A percentile compares a stretch with the other conserved stretches of the same genome.
Evolutionary conservation across 2,113 vertebrate species (phyloP).

Genomic region (Prochilodus magdalenae): DNA sequence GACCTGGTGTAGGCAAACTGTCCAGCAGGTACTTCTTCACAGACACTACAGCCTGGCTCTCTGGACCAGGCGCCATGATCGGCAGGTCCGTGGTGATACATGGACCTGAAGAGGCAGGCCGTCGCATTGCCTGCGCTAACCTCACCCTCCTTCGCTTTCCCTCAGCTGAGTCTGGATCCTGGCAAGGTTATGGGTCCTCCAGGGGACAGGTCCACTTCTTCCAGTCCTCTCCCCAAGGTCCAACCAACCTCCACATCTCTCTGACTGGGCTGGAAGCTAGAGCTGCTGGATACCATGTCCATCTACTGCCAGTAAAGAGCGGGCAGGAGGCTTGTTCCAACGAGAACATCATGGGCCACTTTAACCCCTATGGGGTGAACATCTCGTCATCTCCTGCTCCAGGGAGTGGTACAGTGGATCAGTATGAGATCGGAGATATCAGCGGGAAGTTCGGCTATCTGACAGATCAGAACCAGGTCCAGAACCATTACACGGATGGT

Average conservation of each 20-base stretch:
- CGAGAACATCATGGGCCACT: constrained; percentile 74
- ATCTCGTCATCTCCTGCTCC: constrained; percentile 65
- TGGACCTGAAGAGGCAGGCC: constrained; percentile 47
- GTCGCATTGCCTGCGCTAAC: constrained; percentile 80
- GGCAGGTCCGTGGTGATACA: constrained; percentile 80
- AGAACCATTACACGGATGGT: constrained; percentile 63
- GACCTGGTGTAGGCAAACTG: constrained; percentile 40
- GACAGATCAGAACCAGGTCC: constrained; percentile 40
- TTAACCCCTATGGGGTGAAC: constrained; percentile 75
- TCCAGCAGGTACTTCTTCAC: constrained; percentile 76
- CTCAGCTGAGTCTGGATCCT: constrained; percentile 59
- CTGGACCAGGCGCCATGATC: constrained; percentile 59
- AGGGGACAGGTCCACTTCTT: constrained; percentile 67
- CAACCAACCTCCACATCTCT: constrained; percentile 68
- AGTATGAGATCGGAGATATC: constrained; percentile 82
- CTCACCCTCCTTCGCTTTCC: constrained; percentile 66
- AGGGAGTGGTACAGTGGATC: constrained; percentile 75
- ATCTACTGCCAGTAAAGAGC: constrained; percentile 71
- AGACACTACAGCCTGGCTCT: constrained; percentile 76
- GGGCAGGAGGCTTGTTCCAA: constrained; percentile 69
- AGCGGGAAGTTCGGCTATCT: constrained; percentile 80
- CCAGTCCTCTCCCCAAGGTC: constrained; percentile 69
- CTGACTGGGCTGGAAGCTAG: constrained; percentile 63
- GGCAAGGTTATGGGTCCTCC: constrained; percentile 68
- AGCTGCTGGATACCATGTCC: constrained; percentile 78